These are phyloP conservation scores for Meloidogyne hapla DNA, from an alignment of 1,140 invertebrate species.

Conservation along the genomic window DNA sequence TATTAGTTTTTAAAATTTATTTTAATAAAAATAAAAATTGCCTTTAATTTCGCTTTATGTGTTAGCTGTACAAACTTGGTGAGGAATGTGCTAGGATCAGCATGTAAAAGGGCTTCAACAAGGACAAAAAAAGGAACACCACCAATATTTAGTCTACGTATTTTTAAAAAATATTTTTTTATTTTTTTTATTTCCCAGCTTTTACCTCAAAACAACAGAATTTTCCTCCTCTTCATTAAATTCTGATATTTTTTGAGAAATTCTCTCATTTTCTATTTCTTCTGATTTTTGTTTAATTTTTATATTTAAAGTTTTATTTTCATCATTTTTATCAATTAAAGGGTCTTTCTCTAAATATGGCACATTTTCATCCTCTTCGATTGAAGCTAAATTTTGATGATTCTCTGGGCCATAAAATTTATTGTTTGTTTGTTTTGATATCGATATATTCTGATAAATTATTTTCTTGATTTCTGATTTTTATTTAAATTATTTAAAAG, in stretches of 20 bases:
- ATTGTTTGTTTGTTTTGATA: background rate
- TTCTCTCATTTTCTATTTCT: background rate
- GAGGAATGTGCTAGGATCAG: constrained; percentile 54
- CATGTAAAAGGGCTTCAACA: constrained; percentile 54
- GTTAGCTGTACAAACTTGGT: constrained; percentile 60
- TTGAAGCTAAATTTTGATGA: background rate
- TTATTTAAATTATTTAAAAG: background rate
- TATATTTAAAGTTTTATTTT: background rate
- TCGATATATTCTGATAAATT: background rate
- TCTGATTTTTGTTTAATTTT: too few species aligned
- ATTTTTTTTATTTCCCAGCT: background rate
- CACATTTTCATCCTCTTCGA: background rate
- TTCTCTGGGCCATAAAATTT: background rate
- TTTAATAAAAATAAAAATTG: constrained; percentile 20
- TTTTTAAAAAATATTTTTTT: constrained; percentile 35
- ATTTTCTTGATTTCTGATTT: too few species aligned
- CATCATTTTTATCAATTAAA: background rate
- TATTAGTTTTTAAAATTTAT: background rate
- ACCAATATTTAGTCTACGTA: constrained; percentile 57
- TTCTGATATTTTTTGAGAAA: background rate
- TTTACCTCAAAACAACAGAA: background rate
- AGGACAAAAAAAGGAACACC: constrained; percentile 53
- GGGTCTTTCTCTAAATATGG: background rate
- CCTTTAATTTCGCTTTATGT: constrained; percentile 52
- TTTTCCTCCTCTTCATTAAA: constrained; percentile 7